phyloP scores from a whole-genome alignment of 30 jellyfish, hydroid and myxozoan genomes.

The Aurelia coerulea region DNA sequence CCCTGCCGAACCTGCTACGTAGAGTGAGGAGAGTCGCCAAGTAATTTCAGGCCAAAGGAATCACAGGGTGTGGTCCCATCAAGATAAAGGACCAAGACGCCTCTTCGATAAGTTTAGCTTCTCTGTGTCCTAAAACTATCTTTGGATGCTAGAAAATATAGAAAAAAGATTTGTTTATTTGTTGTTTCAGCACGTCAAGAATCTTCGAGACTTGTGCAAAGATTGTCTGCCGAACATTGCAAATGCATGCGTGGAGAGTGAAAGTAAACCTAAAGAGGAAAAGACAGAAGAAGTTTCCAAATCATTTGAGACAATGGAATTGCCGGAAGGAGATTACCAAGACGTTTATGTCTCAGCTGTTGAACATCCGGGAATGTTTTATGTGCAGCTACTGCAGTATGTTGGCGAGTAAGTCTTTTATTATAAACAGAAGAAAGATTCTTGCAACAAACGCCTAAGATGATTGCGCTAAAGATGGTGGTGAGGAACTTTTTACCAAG shows the following conservation, averaged over 20 bases:
- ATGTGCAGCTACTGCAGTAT: conserved; percentile 68
- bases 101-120: no score
- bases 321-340: conserved; percentile 74
- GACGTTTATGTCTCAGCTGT: conserved; percentile 92
- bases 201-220: conserved; percentile 71
- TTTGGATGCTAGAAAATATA: no score
- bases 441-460: no score
- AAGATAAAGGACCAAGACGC: no score
- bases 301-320: conserved; percentile 51
- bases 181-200: conserved; percentile 65
- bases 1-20: no score
- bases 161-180: no score
- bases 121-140: no score
- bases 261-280: neutral
- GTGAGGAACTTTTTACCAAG: no score
- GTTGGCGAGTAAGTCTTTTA: conserved; percentile 51
- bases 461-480: no score
- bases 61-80: no score
- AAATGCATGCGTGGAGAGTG: conserved; percentile 40
- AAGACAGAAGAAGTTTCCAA: neutral
- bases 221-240: conserved; percentile 60
- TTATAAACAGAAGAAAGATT: neutral
- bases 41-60: no score
- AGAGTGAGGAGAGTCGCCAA: no score
- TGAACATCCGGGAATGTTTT: conserved; percentile 77